Base-by-base conservation (phyloP, 2,888 invertebrate species). In the Drosophila nr. perissopoda region DNA sequence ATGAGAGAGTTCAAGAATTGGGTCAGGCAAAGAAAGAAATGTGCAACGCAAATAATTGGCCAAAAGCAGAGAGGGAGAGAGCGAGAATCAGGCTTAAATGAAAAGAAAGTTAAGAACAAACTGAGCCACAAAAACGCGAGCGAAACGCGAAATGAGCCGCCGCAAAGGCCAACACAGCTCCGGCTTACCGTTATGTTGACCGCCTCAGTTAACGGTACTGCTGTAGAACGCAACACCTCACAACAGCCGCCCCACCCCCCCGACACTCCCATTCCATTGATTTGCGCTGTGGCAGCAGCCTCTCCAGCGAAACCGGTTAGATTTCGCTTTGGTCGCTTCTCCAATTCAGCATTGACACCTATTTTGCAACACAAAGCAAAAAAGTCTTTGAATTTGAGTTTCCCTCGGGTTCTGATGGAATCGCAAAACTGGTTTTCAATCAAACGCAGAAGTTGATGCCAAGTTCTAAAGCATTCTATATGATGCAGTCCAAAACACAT, bases 131-230 rank as follows among this genome's bases (percentile, higher is more conserved):
- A 33, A 33, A 33, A 49, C 2, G 51, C 46, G 46, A 46, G 11
- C 46, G 21, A 46, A 46, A 27, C 48, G 48, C 51, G 31, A 52
- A 33, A 52, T 33, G n/a, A 61, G 42, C 34, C 38, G 36, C 60
- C 48, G 42, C 31, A 16, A 60, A 31, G 70, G 36, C 38, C 40
- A 27, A 18, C 31, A 48, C 48, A 40, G 21, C 54, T 51, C 63
- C 31, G 58, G 21, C 58, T 62, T 69, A 82, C 84, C 90, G 85
- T 85, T 85, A 85, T 88, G 90, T 88, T 85, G 85, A 85, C 85
- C 85, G 90, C 88, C 70, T 71, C 74, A 63, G 72, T 77, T 85
- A 85, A 85, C 85, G 90, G 90, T 74, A 80, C 61, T 70, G 65
- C 52, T 70, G 70, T 71, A 67, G 74, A 67, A 70, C 67, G 31